These are phyloP conservation scores for Lamproptera curius DNA, from an alignment of 2,888 invertebrate genomes.

Conservation along the genomic window DNA sequence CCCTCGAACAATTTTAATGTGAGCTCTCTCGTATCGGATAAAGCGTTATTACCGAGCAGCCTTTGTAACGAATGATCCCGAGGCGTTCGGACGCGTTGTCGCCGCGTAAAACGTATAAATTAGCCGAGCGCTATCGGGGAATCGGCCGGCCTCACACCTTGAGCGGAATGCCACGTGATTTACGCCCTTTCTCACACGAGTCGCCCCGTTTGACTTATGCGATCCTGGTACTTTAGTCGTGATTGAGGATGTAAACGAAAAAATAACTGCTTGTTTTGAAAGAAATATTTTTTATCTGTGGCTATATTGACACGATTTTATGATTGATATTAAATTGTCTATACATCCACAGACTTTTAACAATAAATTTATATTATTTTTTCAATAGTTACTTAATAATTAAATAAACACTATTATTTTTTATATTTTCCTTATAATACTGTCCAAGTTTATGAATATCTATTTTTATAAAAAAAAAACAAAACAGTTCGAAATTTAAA, in stretches of 20 bases:
- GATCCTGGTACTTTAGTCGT: slow-evolving; percentile 45
- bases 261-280: too few species aligned
- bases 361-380: background rate
- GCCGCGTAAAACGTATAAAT: slow-evolving; percentile 76
- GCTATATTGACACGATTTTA: background rate
- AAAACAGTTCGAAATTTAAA: too few species aligned
- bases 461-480: too few species aligned
- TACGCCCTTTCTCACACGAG: slow-evolving; percentile 59
- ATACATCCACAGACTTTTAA: background rate
- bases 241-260: too few species aligned
- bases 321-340: background rate
- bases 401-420: background rate
- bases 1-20: background rate
- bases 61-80: slow-evolving; percentile 44
- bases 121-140: slow-evolving; percentile 64
- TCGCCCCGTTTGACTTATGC: slow-evolving; percentile 49
- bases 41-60: slow-evolving; percentile 35
- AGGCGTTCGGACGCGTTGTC: slow-evolving; percentile 63
- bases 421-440: too few species aligned
- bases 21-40: background rate
- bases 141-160: slow-evolving; percentile 76
- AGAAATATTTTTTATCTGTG: background rate
- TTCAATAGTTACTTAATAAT: background rate
- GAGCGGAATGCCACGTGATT: slow-evolving; percentile 66
- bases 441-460: too few species aligned